Evolutionary conservation across 2,113 vertebrate species (phyloP).

Genomic region (Semicossyphus pulcher): DNA sequence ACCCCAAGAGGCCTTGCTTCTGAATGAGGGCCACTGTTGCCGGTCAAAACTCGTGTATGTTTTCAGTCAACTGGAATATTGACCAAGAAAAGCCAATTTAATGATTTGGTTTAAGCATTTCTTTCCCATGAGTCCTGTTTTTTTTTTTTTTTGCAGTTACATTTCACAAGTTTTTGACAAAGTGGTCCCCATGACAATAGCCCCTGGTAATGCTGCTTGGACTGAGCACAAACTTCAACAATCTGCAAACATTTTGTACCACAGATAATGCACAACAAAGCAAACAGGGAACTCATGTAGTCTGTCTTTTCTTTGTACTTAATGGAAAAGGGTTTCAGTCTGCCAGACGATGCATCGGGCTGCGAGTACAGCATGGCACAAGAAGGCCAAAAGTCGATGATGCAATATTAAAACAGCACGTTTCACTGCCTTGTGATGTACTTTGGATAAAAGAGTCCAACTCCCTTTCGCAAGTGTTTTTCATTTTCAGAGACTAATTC

Average conservation of each 20-base stretch:
- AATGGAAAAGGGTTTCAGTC: conserved; percentile 76
- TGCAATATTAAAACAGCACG: background rate
- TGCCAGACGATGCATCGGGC: conserved; percentile 50
- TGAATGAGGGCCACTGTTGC: conserved; percentile 65
- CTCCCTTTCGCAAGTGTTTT: background rate
- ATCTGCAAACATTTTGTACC: conserved; percentile 65
- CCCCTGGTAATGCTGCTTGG: conserved; percentile 70
- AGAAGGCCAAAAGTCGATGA: background rate
- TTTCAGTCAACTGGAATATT: background rate
- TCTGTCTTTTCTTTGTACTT: conserved; percentile 53
- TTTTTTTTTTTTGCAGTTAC: conserved; percentile 20
- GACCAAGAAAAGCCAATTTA: conserved; percentile 11
- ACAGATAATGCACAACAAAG: conserved; percentile 64
- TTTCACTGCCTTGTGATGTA: background rate
- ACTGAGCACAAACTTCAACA: conserved; percentile 69
- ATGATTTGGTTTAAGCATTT: conserved; percentile 1
- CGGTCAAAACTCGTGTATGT: conserved; percentile 14
- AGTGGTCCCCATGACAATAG: conserved; percentile 74
- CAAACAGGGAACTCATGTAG: conserved; percentile 46
- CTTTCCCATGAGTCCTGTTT: conserved; percentile 14
- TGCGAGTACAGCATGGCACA: background rate
- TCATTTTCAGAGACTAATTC: no score
- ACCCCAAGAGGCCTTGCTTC: conserved; percentile 71
- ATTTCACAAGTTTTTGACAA: conserved; percentile 48
- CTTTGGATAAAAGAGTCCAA: background rate